Evolutionary conservation across 2,888 invertebrate species (phyloP).

Genomic region (Apamea crenata): DNA sequence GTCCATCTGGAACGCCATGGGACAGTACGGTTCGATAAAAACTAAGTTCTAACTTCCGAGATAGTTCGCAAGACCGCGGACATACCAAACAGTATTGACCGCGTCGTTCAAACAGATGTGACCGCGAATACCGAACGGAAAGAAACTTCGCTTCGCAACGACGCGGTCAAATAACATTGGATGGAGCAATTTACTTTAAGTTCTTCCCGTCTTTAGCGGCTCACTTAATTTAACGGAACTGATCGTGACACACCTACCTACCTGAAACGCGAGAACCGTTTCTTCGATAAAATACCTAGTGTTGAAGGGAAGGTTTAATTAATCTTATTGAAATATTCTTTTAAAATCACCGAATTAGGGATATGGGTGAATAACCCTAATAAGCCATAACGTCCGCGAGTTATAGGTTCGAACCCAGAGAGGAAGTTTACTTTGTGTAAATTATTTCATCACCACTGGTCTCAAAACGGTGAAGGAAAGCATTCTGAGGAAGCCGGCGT

Average conservation of each 20-base stretch:
- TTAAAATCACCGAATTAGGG: background rate
- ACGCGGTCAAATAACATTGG: conserved; percentile 20
- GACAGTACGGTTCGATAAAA: background rate
- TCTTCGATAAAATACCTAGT: background rate
- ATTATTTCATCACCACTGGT: too few species aligned
- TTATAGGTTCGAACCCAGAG: too few species aligned
- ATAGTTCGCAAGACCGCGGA: conserved; percentile 19
- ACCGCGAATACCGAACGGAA: conserved; percentile 41
- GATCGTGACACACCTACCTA: background rate
- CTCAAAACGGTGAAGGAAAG: too few species aligned
- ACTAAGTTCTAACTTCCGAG: background rate
- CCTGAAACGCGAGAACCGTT: background rate
- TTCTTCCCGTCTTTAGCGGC: conserved; percentile 15
- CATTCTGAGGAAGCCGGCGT: too few species aligned
- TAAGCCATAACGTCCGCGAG: too few species aligned
- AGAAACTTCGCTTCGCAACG: conserved; percentile 34
- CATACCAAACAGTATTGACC: conserved; percentile 29
- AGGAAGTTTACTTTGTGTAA: too few species aligned
- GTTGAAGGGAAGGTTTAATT: background rate
- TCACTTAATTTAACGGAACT: background rate
- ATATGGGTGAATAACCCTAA: background rate
- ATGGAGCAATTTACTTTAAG: conserved; percentile 6
- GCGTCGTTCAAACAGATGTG: conserved; percentile 22
- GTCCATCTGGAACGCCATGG: background rate
- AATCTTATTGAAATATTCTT: background rate